These are phyloP conservation scores for Gasterosteus nipponicus DNA, from an alignment of 2,113 vertebrate species.

Conservation along the genomic window DNA sequence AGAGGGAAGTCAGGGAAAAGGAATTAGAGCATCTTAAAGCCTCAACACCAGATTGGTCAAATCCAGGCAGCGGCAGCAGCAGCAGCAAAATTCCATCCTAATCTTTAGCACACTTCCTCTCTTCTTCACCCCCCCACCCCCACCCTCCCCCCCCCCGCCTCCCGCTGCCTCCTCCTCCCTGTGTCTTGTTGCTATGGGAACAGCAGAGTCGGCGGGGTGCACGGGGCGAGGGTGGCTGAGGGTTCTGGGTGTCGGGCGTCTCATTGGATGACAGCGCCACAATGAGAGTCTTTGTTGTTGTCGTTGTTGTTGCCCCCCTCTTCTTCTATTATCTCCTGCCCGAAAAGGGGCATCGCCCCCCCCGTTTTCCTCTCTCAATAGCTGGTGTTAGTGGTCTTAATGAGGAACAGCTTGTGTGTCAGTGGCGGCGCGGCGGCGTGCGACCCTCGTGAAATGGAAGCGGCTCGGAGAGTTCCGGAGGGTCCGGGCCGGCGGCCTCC, in stretches of 20 bases:
- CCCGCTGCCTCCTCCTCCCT: slow-evolving; percentile 23
- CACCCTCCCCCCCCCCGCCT: background rate
- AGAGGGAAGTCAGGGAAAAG: slow-evolving; percentile 48
- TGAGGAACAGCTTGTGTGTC: slow-evolving; percentile 72
- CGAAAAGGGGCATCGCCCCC: background rate
- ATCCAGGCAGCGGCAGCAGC: slow-evolving; percentile 70
- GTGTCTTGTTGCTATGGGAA: slow-evolving; percentile 74
- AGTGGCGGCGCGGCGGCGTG: slow-evolving; percentile 31
- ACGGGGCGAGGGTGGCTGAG: slow-evolving; percentile 29
- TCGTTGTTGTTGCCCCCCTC: background rate
- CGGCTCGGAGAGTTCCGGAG: slow-evolving; percentile 4
- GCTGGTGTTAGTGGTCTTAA: slow-evolving; percentile 56
- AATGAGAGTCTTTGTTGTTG: background rate
- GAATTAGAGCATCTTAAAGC: slow-evolving; percentile 73
- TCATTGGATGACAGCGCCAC: slow-evolving; percentile 26
- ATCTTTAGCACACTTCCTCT: slow-evolving; percentile 68
- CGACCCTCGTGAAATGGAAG: slow-evolving; percentile 58
- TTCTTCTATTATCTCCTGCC: slow-evolving; percentile 27
- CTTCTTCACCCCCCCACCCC: slow-evolving; percentile 22
- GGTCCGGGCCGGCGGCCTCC: too few relatives aligned
- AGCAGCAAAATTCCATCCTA: slow-evolving; percentile 69
- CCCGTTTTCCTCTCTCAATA: slow-evolving; percentile 32
- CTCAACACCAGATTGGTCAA: slow-evolving; percentile 73
- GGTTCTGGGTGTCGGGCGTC: slow-evolving; percentile 41
- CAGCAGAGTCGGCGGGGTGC: slow-evolving; percentile 54